Evolutionary conservation across 1,140 invertebrate species (phyloP), one percentile per base, ranked within the genome.

Genomic region (Saccostrea glomerata): DNA sequence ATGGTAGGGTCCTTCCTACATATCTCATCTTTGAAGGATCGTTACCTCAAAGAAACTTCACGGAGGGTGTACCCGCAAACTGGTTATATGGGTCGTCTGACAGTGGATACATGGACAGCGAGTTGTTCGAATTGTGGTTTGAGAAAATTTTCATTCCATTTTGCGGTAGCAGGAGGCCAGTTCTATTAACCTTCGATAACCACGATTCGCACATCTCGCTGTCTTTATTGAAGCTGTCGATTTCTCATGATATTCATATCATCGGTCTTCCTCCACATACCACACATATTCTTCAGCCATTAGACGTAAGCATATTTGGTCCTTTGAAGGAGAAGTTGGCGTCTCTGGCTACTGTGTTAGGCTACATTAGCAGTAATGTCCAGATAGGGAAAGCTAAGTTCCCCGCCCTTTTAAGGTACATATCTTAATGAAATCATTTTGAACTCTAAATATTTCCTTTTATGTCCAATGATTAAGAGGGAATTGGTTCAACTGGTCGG

Each of bases 81-180:
- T 82, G 73, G 73, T 25, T 82, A 25, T 82, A 20, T 25, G 73
- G 73, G 13, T 82, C 12, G 15, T 82, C 73, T 25, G 73, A 82
- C 11, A 17, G 13, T 17, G 23, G 25, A 11, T 82, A 82, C 73
- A 82, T 82, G 73, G 73, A 25, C 25, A 13, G 25, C 25, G 73
- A 82, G 73, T 82, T 82, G 12, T 82, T 82, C 12, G 13, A 11
- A 17, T 20, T 20, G 25, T 82, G 73, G 73, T 82, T 82, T 82
- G 73, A 82, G 12, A 63, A 63, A 63, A 13, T 63, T 63, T 63
- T 12, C 60, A 63, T n/a, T n/a, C n/a, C n/a, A 63, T 63, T 13
- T 63, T 12, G 20, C 20, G 60, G 60, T 13, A 63, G 60, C 20
- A 63, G 60, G 20, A 63, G 60, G 20, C 60, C 60, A 63, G 60